phyloP scores from a whole-genome alignment of 2,888 invertebrate species.

The Acronicta psi region DNA sequence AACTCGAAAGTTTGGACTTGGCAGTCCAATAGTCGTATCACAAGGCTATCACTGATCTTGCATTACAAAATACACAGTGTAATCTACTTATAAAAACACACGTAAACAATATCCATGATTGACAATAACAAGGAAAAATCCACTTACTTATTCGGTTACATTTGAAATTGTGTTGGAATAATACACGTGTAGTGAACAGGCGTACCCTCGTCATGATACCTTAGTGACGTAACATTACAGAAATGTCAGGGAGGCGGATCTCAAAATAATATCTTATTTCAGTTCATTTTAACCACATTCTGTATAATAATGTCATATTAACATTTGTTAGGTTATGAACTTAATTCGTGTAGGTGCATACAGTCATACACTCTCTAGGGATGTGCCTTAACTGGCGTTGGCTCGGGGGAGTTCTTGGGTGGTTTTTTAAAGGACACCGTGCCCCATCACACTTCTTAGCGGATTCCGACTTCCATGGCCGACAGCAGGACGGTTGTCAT shows the following conservation, averaged over 20 bases:
- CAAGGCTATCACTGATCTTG: no score
- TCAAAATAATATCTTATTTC: constrained; percentile 36
- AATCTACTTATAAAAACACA: constrained; percentile 4
- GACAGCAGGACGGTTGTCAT: no score
- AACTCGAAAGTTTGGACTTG: no score
- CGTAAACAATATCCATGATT: constrained; percentile 18
- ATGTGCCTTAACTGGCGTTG: no score
- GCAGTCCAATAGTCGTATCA: no score
- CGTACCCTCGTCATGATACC: constrained; percentile 46
- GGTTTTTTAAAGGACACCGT: no score
- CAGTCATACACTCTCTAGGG: no score
- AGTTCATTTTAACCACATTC: constrained; percentile 15
- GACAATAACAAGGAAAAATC: constrained; percentile 20
- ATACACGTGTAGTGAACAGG: constrained; percentile 36
- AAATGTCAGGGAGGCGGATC: constrained; percentile 19
- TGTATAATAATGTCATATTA: constrained; percentile 1
- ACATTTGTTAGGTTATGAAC: neutral
- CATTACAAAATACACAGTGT: no score
- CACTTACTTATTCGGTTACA: constrained; percentile 34
- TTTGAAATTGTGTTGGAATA: constrained; percentile 35
- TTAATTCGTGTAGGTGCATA: no score
- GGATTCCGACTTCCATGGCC: no score
- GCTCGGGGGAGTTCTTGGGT: no score
- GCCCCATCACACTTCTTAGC: no score
- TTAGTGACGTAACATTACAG: constrained; percentile 35